A percentile compares a stretch with the other conserved stretches of the same genome.
Conservation (phyloP, 2,797 vertebrate species). For the Somateria mollissima region DNA sequence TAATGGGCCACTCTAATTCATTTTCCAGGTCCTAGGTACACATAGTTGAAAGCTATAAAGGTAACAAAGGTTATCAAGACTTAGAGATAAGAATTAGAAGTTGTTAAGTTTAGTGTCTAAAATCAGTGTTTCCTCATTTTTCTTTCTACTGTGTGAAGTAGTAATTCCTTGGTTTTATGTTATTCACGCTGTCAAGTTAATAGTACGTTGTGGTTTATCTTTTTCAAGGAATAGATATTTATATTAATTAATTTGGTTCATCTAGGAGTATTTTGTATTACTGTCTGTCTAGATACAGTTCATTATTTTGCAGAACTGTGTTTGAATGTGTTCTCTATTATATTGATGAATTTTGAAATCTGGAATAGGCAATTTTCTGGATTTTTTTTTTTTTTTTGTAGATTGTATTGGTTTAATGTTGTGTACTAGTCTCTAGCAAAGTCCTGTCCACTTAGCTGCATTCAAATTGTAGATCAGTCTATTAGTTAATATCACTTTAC, state of each 20-base stretch:
- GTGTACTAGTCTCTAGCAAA: background rate
- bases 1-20: slow-evolving; percentile 43
- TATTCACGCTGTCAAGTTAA: slow-evolving; percentile 5
- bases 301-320: background rate
- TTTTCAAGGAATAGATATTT: background rate
- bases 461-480: background rate
- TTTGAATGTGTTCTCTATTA: background rate
- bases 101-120: slow-evolving; percentile 62
- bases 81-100: slow-evolving; percentile 60
- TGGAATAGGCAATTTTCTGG: too few relatives aligned
- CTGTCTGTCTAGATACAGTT: background rate
- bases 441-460: background rate
- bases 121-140: slow-evolving; percentile 56
- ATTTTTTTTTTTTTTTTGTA: background rate
- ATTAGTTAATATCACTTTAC: background rate
- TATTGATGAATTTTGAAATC: background rate
- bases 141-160: slow-evolving; percentile 26
- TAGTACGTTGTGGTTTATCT: background rate
- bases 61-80: slow-evolving; percentile 63
- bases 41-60: slow-evolving; percentile 25
- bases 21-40: slow-evolving; percentile 58
- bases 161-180: slow-evolving; percentile 35
- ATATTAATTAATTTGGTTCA: background rate
- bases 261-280: background rate
- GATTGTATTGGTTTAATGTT: background rate